Evolutionary conservation across 2,113 vertebrate genomes (phyloP), one percentile per base, ranked within the genome.

Genomic region (Salvator merianae): DNA sequence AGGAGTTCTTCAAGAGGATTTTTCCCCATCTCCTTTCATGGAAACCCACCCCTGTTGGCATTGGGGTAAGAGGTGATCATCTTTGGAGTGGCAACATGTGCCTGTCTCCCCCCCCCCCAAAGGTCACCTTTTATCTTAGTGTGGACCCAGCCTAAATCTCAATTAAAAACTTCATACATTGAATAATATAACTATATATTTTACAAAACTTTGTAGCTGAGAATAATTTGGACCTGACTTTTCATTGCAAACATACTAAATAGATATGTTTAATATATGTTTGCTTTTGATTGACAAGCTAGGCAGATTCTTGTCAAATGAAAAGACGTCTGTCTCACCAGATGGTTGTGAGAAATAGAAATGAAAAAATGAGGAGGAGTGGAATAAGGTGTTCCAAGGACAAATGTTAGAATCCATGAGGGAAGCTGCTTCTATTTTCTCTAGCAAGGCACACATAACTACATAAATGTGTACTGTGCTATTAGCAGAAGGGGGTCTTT

Each of bases 381-480:
- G 69, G 13, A 83, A 70, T 30, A 87, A 63, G 78, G 36, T 7
- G 77, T 53, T 84, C 62, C 70, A 84, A 84, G 63, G 82, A 77
- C 7, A 81, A 68, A 90, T 83, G 63, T 75, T 81, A 43, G 59
- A 80, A 74, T 28, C 38, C 9, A 34, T 53, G 71, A 55, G 62
- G 7, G 76, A 78, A 47, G 74, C 3, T 69, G 26, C 32, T 83
- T 69, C 36, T 38, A 77, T 10, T 70, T 20, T 87, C 85, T 77
- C 20, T 6, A 30, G 0, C 40, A 59, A 59, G 55, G 1, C 4
- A 71, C 20, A 1, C 5, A 79, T 36, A 47, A 77, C 2, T 55
- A 74, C 43, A 85, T 26, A 4, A 86, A 32, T 1, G 6, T 76
- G 14, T 30, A 53, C 32, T 72, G 16, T 34, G 30, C 65, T 79